Conservation (phyloP, 2,797 vertebrate species). For the Microcaecilia unicolor region DNA sequence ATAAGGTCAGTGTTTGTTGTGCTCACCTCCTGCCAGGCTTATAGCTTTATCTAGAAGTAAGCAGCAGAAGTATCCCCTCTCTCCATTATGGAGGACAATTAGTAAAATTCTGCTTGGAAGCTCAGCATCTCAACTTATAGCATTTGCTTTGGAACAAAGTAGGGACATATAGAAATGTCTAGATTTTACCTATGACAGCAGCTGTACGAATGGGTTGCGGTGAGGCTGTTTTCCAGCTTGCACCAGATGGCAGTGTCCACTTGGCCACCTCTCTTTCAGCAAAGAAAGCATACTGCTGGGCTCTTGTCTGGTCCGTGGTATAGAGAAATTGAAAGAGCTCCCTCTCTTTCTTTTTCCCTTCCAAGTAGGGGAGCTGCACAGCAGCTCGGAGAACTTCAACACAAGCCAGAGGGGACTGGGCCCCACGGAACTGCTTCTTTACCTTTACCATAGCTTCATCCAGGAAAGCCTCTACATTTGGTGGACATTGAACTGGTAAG, state of each 20-base stretch:
- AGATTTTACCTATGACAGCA: conserved; percentile 73
- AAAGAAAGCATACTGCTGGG: conserved; percentile 80
- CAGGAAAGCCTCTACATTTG: conserved; percentile 58
- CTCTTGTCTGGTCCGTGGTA: conserved; percentile 67
- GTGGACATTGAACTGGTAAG: conserved; percentile 23
- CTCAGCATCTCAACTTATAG: too few relatives aligned
- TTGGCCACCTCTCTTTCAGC: conserved; percentile 59
- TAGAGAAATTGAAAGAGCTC: conserved; percentile 62
- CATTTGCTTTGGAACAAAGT: too few relatives aligned
- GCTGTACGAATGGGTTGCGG: conserved; percentile 56
- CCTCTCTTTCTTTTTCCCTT: conserved; percentile 59
- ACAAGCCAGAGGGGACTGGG: conserved; percentile 70
- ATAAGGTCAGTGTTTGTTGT: too few relatives aligned
- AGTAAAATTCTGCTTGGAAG: too few relatives aligned
- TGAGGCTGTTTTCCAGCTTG: conserved; percentile 63
- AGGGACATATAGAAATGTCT: too few relatives aligned
- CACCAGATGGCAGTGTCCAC: conserved; percentile 67
- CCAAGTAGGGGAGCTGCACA: conserved; percentile 50
- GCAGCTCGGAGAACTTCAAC: conserved; percentile 69
- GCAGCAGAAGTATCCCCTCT: too few relatives aligned
- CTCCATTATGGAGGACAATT: too few relatives aligned
- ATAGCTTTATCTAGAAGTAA: too few relatives aligned
- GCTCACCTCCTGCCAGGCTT: too few relatives aligned
- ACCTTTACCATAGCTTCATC: conserved; percentile 40
- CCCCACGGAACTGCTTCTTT: conserved; percentile 51